These are phyloP conservation scores for Hermetia illucens DNA, from an alignment of 1,140 invertebrate species.

Conservation along the genomic window DNA sequence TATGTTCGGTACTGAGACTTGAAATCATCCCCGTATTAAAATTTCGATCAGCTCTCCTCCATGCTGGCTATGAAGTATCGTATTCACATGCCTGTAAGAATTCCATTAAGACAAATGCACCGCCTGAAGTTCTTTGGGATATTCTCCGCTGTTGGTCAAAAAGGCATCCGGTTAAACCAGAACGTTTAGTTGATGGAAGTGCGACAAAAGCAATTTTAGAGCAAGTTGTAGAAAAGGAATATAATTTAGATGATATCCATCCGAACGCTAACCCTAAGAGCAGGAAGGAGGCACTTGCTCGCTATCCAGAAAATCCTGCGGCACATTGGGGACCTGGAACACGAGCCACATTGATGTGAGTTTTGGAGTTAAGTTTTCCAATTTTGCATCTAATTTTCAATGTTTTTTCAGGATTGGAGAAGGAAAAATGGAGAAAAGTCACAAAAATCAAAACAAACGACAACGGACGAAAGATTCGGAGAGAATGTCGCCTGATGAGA, in stretches of 20 bases:
- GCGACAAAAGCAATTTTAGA: conserved; percentile 43
- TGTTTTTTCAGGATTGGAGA: conserved; percentile 36
- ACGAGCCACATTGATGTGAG: conserved; percentile 50
- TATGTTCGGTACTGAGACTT: conserved; percentile 48
- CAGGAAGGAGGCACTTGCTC: conserved; percentile 49
- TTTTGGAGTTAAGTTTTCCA: conserved; percentile 5
- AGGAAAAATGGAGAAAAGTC: conserved; percentile 40
- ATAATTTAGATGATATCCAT: conserved; percentile 50
- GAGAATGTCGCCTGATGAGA: too few species aligned
- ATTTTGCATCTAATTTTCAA: conserved; percentile 1
- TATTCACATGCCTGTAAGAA: conserved; percentile 77
- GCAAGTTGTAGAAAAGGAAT: conserved; percentile 31
- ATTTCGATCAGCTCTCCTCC: conserved; percentile 79
- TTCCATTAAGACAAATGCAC: conserved; percentile 91
- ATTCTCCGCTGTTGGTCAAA: conserved; percentile 75
- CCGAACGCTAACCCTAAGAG: conserved; percentile 67
- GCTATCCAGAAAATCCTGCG: conserved; percentile 80
- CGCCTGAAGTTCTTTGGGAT: conserved; percentile 79
- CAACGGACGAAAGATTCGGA: conserved; percentile 7
- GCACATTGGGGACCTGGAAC: conserved; percentile 82
- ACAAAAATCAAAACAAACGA: conserved; percentile 43
- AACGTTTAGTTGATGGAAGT: conserved; percentile 38
- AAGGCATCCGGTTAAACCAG: conserved; percentile 41
- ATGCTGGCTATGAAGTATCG: conserved; percentile 87
- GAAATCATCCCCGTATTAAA: conserved; percentile 46